phyloP scores from a whole-genome alignment of 1,140 invertebrate species.

The Marisa cornuarietis region DNA sequence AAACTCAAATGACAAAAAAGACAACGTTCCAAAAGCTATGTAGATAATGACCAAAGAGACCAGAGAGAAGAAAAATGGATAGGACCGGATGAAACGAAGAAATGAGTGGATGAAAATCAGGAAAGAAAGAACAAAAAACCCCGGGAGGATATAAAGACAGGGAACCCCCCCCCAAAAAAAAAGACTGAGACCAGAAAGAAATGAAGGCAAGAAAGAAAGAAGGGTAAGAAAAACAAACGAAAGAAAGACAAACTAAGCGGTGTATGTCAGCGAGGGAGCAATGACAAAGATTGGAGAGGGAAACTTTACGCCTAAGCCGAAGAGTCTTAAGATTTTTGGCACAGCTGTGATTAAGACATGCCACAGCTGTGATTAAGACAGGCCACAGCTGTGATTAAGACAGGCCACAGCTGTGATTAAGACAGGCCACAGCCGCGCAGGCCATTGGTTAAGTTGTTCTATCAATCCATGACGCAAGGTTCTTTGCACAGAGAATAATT shows the following conservation, averaged over 20 bases:
- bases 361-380: not conserved
- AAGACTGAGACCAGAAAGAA: not conserved
- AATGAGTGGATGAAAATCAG: not conserved
- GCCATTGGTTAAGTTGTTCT: not conserved
- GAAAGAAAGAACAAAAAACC: no score
- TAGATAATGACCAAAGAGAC: not conserved
- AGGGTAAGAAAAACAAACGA: not conserved
- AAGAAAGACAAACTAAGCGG: not conserved
- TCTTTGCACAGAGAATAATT: slow-evolving; percentile 3
- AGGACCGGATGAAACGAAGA: not conserved
- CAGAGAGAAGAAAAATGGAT: not conserved
- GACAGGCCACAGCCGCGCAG: not conserved
- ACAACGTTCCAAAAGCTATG: not conserved
- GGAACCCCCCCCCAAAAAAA: no score
- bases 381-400: no score
- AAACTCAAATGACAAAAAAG: no score
- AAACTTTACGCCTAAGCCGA: no score
- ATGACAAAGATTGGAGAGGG: not conserved
- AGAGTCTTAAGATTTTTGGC: no score
- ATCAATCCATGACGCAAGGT: not conserved
- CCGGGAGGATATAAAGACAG: not conserved
- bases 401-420: no score
- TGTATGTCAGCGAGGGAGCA: not conserved
- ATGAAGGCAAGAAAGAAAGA: slow-evolving; percentile 1
- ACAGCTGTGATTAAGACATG: no score